Evolutionary conservation across 2,888 invertebrate species (phyloP), one percentile per base, ranked within the genome.

Genomic region (Aleiodes alternator): DNA sequence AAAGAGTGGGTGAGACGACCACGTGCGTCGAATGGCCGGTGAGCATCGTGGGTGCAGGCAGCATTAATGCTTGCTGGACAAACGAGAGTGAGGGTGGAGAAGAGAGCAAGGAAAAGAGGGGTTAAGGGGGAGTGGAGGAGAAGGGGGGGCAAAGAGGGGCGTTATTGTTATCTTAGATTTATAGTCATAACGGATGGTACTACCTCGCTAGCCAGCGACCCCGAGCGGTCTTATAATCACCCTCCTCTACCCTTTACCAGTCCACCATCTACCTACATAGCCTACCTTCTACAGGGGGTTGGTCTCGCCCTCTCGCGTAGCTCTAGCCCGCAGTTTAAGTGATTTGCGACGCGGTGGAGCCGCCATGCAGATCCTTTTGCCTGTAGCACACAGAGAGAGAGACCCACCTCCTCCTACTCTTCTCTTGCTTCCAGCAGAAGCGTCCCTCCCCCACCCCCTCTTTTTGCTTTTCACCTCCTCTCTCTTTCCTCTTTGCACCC

Each of bases 131-230:
- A 80, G 84, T 78, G 76, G 23, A 2, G 23, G 76, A 78, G 77
- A 78, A 78, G 78, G 79, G 79, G 73, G 76, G 83, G 81, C 83
- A 78, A 75, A 73, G 78, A 84, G 84, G 86, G 87, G 87, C 88
- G 88, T 88, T 89, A 89, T 89, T 89, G 89, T 89, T 89, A 89
- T 89, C 88, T 89, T 87, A 89, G 88, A 89, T 89, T 89, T 89
- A 89, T 89, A 89, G 88, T 89, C 89, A 88, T 89, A 89, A 89
- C 88, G 89, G 88, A 89, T 88, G 88, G 89, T 87, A 87, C 84
- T 87, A 87, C 85, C 87, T 86, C 86, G 88, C 86, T 87, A 88
- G 87, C 87, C 87, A 87, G 87, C 86, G 85, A 87, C 87, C 88
- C 87, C 88, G 87, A 87, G 88, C 88, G 88, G 88, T 89, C 89